A percentile compares a stretch with the other conserved stretches of the same genome.
Conservation (phyloP, 2,797 vertebrate genomes). For the Discoglossus pictus region DNA sequence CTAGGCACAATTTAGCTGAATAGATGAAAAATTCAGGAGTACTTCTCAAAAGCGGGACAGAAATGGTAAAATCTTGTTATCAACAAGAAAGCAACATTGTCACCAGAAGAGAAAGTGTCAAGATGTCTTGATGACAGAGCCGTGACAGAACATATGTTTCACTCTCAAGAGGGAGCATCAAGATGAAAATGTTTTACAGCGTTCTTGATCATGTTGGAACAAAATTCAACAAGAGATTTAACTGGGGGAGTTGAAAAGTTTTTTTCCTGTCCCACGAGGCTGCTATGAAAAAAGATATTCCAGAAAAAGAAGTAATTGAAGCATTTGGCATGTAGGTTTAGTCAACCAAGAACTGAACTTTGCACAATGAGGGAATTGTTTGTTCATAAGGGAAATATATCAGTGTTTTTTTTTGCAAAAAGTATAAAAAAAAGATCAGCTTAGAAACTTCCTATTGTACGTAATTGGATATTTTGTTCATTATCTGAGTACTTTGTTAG, state of each 20-base stretch:
- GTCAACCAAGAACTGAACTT: constrained; percentile 45
- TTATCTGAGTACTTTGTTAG: too few relatives aligned
- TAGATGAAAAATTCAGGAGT: constrained; percentile 39
- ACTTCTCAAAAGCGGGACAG: constrained; percentile 31
- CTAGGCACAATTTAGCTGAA: constrained; percentile 33
- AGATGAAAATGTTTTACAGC: constrained; percentile 47
- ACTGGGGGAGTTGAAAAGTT: constrained; percentile 43
- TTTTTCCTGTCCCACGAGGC: constrained; percentile 42
- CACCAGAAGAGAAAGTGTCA: constrained; percentile 48
- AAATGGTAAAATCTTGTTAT: constrained; percentile 42
- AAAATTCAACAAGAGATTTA: constrained; percentile 53
- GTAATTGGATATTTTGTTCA: constrained; percentile 33
- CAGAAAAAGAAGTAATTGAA: constrained; percentile 49
- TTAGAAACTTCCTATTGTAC: constrained; percentile 16
- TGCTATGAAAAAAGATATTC: constrained; percentile 42
- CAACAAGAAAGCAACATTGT: constrained; percentile 41
- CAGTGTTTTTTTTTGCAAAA: not conserved
- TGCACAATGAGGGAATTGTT: constrained; percentile 43
- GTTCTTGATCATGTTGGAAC: constrained; percentile 52
- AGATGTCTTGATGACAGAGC: constrained; percentile 50
- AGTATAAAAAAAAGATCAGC: constrained; percentile 4
- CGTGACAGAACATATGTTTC: constrained; percentile 48
- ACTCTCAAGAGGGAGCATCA: constrained; percentile 44
- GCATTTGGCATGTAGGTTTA: constrained; percentile 49
- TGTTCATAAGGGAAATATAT: constrained; percentile 42